Conservation (phyloP, 1,140 invertebrate genomes). For the Asobara japonica region DNA sequence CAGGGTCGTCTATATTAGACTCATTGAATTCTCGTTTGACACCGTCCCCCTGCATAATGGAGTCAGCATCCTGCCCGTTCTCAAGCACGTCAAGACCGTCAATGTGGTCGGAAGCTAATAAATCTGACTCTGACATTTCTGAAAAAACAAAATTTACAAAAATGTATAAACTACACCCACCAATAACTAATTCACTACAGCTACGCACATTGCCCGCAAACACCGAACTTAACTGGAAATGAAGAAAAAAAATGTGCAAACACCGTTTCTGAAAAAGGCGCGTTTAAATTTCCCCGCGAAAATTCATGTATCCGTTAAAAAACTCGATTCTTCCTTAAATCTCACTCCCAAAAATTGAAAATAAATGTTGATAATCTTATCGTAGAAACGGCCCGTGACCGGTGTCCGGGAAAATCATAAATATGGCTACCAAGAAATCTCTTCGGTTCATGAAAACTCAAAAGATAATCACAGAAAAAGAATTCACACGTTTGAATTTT, state of each 20-base stretch:
- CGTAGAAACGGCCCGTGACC: neutral
- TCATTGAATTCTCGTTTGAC: constrained; percentile 60
- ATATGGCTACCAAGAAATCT: constrained; percentile 12
- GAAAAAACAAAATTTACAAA: constrained; percentile 26
- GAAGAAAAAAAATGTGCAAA: no score
- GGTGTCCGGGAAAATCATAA: neutral
- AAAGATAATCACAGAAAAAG: neutral
- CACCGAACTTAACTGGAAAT: neutral
- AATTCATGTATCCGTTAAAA: no score
- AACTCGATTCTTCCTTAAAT: neutral
- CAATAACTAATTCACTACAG: neutral
- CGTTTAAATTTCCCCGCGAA: no score
- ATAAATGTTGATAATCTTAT: neutral
- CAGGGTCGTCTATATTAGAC: constrained; percentile 62
- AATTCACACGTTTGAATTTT: neutral
- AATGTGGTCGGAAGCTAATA: constrained; percentile 62
- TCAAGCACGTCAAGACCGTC: constrained; percentile 64
- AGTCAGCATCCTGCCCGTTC: constrained; percentile 63
- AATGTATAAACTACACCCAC: neutral
- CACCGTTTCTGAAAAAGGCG: no score
- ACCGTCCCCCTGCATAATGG: constrained; percentile 61
- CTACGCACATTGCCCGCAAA: neutral
- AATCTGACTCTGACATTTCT: constrained; percentile 66
- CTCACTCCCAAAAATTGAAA: neutral
- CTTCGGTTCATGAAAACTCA: no score